A percentile compares a stretch with the other conserved stretches of the same genome.
These are phyloP conservation scores for Lithodes maja DNA, from an alignment of 2,888 invertebrate species.

Conservation along the genomic window DNA sequence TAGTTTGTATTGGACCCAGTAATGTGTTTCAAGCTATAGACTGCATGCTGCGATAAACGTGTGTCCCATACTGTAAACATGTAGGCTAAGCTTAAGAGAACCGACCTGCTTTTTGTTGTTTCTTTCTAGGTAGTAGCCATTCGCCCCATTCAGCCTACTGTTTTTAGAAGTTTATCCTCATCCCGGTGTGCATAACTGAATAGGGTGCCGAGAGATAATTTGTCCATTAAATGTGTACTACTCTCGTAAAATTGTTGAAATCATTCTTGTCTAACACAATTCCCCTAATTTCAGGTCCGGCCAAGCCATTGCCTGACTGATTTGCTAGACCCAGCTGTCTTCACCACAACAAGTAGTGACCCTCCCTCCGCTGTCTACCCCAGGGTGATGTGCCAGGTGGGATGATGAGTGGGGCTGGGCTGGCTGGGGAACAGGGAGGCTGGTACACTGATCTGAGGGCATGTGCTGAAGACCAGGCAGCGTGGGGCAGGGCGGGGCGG, in stretches of 20 bases:
- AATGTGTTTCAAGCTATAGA: too few species aligned
- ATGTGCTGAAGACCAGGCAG: too few species aligned
- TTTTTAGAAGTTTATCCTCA: background rate
- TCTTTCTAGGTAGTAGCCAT: background rate
- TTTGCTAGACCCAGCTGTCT: background rate
- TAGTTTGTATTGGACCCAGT: too few species aligned
- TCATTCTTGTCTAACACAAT: background rate
- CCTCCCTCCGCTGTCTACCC: background rate
- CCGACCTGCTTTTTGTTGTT: too few species aligned
- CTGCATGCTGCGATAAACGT: too few species aligned
- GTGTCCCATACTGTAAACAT: too few species aligned
- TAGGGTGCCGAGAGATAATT: background rate
- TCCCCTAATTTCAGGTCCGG: background rate
- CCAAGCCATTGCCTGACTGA: background rate
- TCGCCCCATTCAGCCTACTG: background rate
- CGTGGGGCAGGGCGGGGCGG: background rate
- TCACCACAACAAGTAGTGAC: background rate
- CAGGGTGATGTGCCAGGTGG: background rate
- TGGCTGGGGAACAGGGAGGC: background rate
- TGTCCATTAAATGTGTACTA: background rate
- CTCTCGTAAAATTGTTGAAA: background rate
- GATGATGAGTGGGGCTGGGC: background rate
- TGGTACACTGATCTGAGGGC: background rate
- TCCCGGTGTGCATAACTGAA: background rate
- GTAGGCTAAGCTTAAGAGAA: too few species aligned